These are phyloP conservation scores for Tympanoctomys barrerae DNA, from an alignment of 2,797 vertebrate species.

Conservation along the genomic window DNA sequence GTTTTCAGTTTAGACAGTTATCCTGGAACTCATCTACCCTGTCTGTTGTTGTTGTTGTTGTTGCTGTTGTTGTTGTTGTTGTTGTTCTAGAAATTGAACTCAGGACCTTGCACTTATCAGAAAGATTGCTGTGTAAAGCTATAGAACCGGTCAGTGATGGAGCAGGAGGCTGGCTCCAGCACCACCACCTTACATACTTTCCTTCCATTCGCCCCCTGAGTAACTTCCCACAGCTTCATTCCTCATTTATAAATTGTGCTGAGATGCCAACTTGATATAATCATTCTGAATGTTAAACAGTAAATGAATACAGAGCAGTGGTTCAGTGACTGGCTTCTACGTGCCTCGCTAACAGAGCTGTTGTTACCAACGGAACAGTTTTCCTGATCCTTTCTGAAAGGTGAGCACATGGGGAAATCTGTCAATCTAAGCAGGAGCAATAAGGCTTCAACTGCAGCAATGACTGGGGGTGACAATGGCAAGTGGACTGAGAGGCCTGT, in stretches of 20 bases:
- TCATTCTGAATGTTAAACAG: background rate
- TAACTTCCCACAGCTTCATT: background rate
- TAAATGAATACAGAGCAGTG: background rate
- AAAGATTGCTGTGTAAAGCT: background rate
- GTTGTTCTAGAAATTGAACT: too few species aligned
- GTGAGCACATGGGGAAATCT: background rate
- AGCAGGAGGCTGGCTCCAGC: background rate
- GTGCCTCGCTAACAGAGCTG: background rate
- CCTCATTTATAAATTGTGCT: background rate
- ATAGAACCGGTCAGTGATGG: background rate
- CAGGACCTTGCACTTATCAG: too few species aligned
- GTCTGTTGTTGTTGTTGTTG: too few species aligned
- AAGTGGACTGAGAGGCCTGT: background rate
- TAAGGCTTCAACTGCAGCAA: background rate
- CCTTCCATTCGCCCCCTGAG: background rate
- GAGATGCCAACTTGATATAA: background rate
- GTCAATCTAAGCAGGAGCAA: background rate
- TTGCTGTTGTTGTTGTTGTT: too few species aligned
- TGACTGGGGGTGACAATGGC: background rate
- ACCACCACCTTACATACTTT: background rate
- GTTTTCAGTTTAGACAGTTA: too few species aligned
- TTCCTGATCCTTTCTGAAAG: background rate
- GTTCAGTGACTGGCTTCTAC: background rate
- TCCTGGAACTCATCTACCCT: too few species aligned
- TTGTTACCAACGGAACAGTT: background rate